phyloP scores from a whole-genome alignment of 64 coral and sea anemone genomes.

The Pocillopora damicornis region DNA sequence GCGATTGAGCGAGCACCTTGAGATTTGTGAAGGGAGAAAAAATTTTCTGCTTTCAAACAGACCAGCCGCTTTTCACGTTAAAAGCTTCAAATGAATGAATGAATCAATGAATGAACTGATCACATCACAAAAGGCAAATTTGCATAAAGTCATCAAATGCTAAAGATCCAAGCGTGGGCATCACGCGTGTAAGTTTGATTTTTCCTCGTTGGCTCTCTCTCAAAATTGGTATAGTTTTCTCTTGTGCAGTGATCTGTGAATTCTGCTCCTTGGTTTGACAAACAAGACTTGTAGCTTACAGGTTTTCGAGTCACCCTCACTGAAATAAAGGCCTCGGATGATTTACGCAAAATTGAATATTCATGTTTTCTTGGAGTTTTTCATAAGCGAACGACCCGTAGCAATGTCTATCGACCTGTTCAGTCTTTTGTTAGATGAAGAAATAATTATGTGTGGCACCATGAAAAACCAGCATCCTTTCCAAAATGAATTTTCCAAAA shows the following conservation, averaged over 20 bases:
- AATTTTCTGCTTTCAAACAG: slow-evolving; percentile 32
- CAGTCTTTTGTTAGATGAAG: slow-evolving; percentile 36
- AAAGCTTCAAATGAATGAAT: slow-evolving; percentile 32
- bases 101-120: slow-evolving; percentile 44
- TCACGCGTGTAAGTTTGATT: slow-evolving; percentile 30
- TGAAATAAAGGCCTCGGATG: slow-evolving; percentile 47
- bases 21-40: slow-evolving; percentile 18
- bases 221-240: background rate
- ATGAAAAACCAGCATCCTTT: slow-evolving; percentile 26
- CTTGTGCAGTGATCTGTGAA: slow-evolving; percentile 47
- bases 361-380: slow-evolving; percentile 55
- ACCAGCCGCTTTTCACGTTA: slow-evolving; percentile 42
- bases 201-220: background rate
- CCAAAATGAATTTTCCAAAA: background rate
- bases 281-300: slow-evolving; percentile 56
- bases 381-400: slow-evolving; percentile 44
- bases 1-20: slow-evolving; percentile 12
- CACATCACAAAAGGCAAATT: slow-evolving; percentile 49
- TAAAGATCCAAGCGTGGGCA: background rate
- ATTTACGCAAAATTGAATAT: slow-evolving; percentile 67
- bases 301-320: slow-evolving; percentile 56
- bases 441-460: slow-evolving; percentile 36
- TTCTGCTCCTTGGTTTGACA: slow-evolving; percentile 23
- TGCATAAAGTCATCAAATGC: slow-evolving; percentile 28
- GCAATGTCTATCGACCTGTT: slow-evolving; percentile 48